Conservation (phyloP, 2,113 vertebrate species). For the Poeciliopsis prolifica region DNA sequence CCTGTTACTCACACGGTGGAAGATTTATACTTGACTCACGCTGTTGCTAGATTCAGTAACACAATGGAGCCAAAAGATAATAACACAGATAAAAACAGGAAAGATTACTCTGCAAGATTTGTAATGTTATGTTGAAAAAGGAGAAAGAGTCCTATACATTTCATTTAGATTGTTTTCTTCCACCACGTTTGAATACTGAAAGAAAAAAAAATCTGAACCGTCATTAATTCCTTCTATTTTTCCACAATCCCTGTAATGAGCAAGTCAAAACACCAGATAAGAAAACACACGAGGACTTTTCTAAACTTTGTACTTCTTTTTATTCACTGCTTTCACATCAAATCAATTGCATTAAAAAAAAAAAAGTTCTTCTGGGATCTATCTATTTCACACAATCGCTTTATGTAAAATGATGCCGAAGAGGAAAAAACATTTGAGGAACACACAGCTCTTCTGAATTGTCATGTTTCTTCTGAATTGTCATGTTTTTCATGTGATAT, state of each 20-base stretch:
- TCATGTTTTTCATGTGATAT: constrained; percentile 10
- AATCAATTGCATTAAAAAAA: background rate
- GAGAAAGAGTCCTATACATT: background rate
- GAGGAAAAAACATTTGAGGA: background rate
- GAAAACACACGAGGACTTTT: background rate
- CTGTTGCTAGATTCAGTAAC: no score
- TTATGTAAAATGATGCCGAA: background rate
- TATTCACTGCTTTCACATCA: background rate
- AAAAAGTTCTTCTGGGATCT: no score
- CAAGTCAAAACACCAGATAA: background rate
- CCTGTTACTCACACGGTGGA: no score
- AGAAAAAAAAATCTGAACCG: no score
- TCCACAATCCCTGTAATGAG: background rate
- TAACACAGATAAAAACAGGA: background rate
- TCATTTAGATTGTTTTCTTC: background rate
- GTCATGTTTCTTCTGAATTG: background rate
- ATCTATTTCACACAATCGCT: no score
- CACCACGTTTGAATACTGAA: no score
- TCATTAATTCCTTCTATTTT: background rate
- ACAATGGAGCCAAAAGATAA: no score
- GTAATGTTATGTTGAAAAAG: no score
- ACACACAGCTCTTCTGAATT: background rate
- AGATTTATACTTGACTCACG: no score
- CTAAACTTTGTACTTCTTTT: background rate
- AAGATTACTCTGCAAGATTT: background rate